Percentiles rank a stretch among this genome's conserved stretches.
phyloP scores from a whole-genome alignment of 2,797 vertebrate genomes.

The Oreochromis grahami region DNA sequence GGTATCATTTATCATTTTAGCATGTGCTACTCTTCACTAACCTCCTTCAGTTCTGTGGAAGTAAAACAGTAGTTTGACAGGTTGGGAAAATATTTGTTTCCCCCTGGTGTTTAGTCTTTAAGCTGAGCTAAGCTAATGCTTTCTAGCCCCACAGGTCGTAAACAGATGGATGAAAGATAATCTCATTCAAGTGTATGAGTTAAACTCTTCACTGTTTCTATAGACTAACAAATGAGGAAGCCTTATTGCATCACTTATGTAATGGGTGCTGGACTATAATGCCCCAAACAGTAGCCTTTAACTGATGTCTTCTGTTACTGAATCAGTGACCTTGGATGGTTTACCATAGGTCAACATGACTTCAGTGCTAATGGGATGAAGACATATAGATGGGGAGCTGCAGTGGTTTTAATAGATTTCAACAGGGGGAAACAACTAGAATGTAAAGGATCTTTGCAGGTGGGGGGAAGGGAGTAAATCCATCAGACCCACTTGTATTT shows the following conservation, averaged over 20 bases:
- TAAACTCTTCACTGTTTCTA: background rate
- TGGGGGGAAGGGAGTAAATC: background rate
- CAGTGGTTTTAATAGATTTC: slow-evolving; percentile 32
- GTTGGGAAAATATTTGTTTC: background rate
- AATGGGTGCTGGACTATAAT: background rate
- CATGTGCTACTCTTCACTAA: background rate
- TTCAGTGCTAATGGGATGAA: slow-evolving; percentile 45
- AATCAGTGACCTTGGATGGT: slow-evolving; percentile 39
- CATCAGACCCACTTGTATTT: slow-evolving; percentile 17
- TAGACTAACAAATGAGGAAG: background rate
- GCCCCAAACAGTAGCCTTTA: background rate
- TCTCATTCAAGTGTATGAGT: background rate
- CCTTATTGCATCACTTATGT: background rate
- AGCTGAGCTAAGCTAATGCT: background rate
- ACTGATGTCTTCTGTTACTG: slow-evolving; percentile 20
- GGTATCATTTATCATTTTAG: background rate
- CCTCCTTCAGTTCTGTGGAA: background rate
- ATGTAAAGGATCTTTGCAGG: background rate
- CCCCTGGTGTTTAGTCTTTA: background rate
- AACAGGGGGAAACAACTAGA: slow-evolving; percentile 3
- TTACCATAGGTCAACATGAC: slow-evolving; percentile 28
- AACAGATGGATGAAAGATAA: background rate
- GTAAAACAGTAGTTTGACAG: background rate
- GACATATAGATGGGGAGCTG: background rate
- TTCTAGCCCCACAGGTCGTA: background rate